Evolutionary conservation across 2,888 invertebrate genomes (phyloP).

Genomic region (Cremastobaeus sp.): DNA sequence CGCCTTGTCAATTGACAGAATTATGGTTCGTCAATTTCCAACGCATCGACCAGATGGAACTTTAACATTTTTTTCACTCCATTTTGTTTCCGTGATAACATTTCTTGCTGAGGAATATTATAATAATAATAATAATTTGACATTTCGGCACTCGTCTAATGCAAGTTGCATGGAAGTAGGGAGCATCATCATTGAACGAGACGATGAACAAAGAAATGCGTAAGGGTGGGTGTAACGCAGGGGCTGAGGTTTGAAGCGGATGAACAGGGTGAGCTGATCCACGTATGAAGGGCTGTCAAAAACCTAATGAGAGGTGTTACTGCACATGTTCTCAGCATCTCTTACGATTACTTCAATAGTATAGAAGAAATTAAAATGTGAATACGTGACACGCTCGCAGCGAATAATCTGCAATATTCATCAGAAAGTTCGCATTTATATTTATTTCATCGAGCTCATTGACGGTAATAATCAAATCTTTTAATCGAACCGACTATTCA

Average conservation of each 20-base stretch:
- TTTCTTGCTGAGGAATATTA: constrained; percentile 71
- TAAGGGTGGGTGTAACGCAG: constrained; percentile 62
- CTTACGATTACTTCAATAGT: constrained; percentile 70
- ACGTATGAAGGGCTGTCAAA: constrained; percentile 78
- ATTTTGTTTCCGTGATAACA: too few relatives aligned
- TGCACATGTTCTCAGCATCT: constrained; percentile 76
- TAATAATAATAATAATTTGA: constrained; percentile 72
- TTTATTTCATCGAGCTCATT: too few relatives aligned
- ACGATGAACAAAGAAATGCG: constrained; percentile 74
- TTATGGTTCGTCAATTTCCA: too few relatives aligned
- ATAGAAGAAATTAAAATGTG: constrained; percentile 69
- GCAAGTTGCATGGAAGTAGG: constrained; percentile 67
- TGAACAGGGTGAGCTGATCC: constrained; percentile 75
- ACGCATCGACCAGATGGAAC: too few relatives aligned
- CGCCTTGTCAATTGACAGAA: background rate
- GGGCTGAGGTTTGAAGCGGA: constrained; percentile 68
- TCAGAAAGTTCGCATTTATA: too few relatives aligned
- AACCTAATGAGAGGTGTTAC: constrained; percentile 79
- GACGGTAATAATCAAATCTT: too few relatives aligned
- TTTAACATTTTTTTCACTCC: too few relatives aligned
- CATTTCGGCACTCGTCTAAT: constrained; percentile 71
- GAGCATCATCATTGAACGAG: constrained; percentile 72
- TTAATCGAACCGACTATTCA: too few relatives aligned
- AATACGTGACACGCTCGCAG: constrained; percentile 70
- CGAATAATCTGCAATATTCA: too few relatives aligned